These are phyloP conservation scores for Rotaria magnacalcarata DNA, from an alignment of 2,888 invertebrate species.

Conservation along the genomic window DNA sequence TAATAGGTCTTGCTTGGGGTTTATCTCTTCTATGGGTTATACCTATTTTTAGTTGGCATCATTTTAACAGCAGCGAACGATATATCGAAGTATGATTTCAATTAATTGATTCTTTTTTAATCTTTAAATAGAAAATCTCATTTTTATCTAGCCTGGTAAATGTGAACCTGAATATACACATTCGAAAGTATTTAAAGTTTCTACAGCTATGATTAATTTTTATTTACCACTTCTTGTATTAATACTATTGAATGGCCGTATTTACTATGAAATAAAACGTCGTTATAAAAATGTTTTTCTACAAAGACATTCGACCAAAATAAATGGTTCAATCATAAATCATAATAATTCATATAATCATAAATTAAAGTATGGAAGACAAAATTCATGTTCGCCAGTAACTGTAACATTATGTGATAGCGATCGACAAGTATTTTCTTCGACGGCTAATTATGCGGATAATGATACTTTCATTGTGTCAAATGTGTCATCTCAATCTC, in stretches of 20 bases:
- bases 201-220: slow-evolving; percentile 62
- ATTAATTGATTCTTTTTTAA: neutral
- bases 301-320: slow-evolving; percentile 6
- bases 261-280: slow-evolving; percentile 61
- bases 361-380: neutral
- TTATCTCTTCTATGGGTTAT: slow-evolving; percentile 61
- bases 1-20: slow-evolving; percentile 62
- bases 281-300: slow-evolving; percentile 52
- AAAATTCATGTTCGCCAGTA: neutral
- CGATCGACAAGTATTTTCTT: neutral
- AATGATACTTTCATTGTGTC: neutral
- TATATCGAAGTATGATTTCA: neutral
- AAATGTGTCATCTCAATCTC: neutral
- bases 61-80: slow-evolving; percentile 51
- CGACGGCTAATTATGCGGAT: neutral
- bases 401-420: neutral
- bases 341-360: neutral
- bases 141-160: slow-evolving; percentile 50
- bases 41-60: slow-evolving; percentile 62
- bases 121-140: neutral
- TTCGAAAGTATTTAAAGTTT: slow-evolving; percentile 60
- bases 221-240: slow-evolving; percentile 62
- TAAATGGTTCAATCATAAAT: neutral
- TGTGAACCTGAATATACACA: slow-evolving; percentile 63
- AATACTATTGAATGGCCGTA: slow-evolving; percentile 61